Conservation (phyloP, 1,140 invertebrate species). For the Philaenus spumarius region DNA sequence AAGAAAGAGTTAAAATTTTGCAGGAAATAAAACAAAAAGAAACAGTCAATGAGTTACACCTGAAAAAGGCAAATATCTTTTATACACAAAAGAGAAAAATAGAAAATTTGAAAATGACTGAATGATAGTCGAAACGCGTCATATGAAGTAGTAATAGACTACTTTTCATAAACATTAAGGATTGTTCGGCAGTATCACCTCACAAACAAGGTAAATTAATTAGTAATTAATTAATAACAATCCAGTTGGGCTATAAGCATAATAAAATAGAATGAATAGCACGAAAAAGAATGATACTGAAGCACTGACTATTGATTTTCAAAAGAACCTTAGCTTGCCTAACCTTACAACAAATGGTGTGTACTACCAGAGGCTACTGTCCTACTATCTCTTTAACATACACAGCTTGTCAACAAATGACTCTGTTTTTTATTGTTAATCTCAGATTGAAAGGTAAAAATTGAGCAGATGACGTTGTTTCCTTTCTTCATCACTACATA, state of each 20-base stretch:
- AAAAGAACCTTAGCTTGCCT: slow-evolving; percentile 17
- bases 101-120: no score
- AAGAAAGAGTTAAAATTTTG: not conserved
- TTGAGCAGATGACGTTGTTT: slow-evolving; percentile 20
- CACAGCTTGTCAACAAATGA: slow-evolving; percentile 5
- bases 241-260: no score
- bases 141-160: no score
- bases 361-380: slow-evolving; percentile 20
- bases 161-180: no score
- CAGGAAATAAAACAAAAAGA: not conserved
- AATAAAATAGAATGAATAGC: not conserved
- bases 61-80: slow-evolving; percentile 18
- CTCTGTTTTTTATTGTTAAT: slow-evolving; percentile 21
- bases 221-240: no score
- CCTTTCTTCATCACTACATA: slow-evolving; percentile 18
- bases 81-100: slow-evolving; percentile 14
- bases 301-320: slow-evolving; percentile 13
- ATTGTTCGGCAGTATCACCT: no score
- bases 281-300: slow-evolving; percentile 1
- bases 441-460: slow-evolving; percentile 19
- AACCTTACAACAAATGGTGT: slow-evolving; percentile 23
- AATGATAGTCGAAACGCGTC: no score
- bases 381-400: slow-evolving; percentile 19
- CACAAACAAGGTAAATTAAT: no score
- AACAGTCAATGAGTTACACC: not conserved